Base-by-base conservation (phyloP, 2,888 invertebrate species). In the Chymomyza caudatula region DNA sequence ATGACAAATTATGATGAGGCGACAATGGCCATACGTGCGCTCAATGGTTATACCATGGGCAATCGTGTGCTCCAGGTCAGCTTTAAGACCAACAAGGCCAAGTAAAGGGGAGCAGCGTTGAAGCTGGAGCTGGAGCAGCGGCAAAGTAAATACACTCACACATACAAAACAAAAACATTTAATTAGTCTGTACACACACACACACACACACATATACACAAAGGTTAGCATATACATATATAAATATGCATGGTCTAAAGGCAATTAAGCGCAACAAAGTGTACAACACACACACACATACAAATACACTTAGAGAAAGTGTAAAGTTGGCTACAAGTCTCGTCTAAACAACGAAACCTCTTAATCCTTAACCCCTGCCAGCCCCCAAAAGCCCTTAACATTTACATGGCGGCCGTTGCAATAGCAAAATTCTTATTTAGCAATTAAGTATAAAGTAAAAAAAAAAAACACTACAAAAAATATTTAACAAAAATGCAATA, bases 1-100 rank as follows among this genome's bases (percentile, higher is more conserved):
- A 98, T 98, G 98, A 97, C 97, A 89, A 97, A 98, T 91, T 98
- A 98, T 90, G 98, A 98, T 88, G 98, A 98, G 91, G 97, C 98
- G 60, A 94, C 97, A 67, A 96, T 97, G 89, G 98, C 98, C 78
- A 98, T 98, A 87, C 96, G 97, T 91, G 97, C 97, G 70, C 93
- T 98, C 88, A 98, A 98, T 91, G 98, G 98, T 86, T 98, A 97
- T 91, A 96, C 97, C 86, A 93, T 98, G 90, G 97, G 97, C 87
- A 97, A 97, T 91, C 95, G 98, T 84, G 97, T 98, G 85, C 93
- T 98, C 89, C 98, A 98, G 93, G 98, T 98, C 92, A 97, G 97
- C 92, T 97, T 98, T 93, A 98, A 98, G 93, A 97, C 96, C 89
- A 96, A 95, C 92, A 96, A 96, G 92, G 94, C 94, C 92, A 91